phyloP scores from a whole-genome alignment of 2,888 invertebrate genomes.

The Polia nebulosa region DNA sequence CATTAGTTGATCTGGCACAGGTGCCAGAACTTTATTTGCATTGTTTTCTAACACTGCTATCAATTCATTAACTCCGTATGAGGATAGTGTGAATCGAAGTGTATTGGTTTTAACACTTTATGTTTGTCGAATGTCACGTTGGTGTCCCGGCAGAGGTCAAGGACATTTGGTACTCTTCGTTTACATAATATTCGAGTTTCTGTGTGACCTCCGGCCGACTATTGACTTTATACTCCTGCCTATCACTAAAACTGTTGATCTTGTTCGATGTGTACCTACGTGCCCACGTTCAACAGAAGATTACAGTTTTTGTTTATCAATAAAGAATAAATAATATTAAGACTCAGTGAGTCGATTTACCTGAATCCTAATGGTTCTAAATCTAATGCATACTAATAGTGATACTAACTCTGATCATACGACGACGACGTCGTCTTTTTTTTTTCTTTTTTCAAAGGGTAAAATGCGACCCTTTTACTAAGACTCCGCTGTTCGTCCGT shows the following conservation, averaged over 20 bases:
- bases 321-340: too few species aligned
- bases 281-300: neutral
- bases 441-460: too few species aligned
- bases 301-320: neutral
- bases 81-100: constrained; percentile 74
- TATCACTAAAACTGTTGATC: constrained; percentile 32
- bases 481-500: too few species aligned
- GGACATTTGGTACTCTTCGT: constrained; percentile 67
- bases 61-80: constrained; percentile 61
- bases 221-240: constrained; percentile 45
- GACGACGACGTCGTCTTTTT: too few species aligned
- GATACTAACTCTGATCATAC: too few species aligned
- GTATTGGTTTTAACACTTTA: constrained; percentile 81
- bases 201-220: constrained; percentile 51
- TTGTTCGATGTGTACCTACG: neutral
- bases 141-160: constrained; percentile 78
- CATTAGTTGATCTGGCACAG: constrained; percentile 53
- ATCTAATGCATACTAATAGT: too few species aligned
- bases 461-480: too few species aligned
- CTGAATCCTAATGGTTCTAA: too few species aligned
- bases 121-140: constrained; percentile 77
- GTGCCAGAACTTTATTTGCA: constrained; percentile 59
- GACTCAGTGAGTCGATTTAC: too few species aligned
- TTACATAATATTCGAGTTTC: constrained; percentile 62
- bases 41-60: constrained; percentile 61